A percentile compares a stretch with the other conserved stretches of the same genome.
Evolutionary conservation across 2,888 invertebrate genomes (phyloP).

Genomic region (Plagodis pulveraria): DNA sequence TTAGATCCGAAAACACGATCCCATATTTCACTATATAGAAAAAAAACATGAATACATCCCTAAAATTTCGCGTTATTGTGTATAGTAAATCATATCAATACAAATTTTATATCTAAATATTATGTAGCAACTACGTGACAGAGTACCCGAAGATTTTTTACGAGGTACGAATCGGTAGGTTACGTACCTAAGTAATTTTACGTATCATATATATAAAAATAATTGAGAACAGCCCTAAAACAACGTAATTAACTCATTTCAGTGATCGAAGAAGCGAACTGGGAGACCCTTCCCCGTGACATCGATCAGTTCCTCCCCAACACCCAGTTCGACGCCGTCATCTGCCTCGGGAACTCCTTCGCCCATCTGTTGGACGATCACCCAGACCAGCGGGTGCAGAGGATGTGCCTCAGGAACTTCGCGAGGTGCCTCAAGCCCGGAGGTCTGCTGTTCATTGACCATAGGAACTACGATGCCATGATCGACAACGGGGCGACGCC

Average conservation of each 20-base stretch:
- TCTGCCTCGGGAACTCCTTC: conserved; percentile 96
- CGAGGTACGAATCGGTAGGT: too few relatives aligned
- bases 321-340: conserved; percentile 93
- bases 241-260: conserved; percentile 33
- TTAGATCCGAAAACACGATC: too few relatives aligned
- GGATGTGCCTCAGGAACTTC: conserved; percentile 91
- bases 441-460: conserved; percentile 93
- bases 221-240: too few relatives aligned
- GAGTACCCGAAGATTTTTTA: too few relatives aligned
- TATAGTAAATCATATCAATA: too few relatives aligned
- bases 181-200: too few relatives aligned
- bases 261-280: conserved; percentile 97
- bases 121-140: too few relatives aligned
- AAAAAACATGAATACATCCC: too few relatives aligned
- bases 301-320: conserved; percentile 85
- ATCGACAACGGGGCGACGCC: conserved; percentile 93
- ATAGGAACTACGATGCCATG: conserved; percentile 93
- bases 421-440: conserved; percentile 93
- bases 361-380: conserved; percentile 93
- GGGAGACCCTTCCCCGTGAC: conserved; percentile 92
- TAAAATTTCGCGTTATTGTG: too few relatives aligned
- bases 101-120: too few relatives aligned
- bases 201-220: too few relatives aligned
- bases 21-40: too few relatives aligned
- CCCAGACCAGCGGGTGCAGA: conserved; percentile 92